Base-by-base conservation (phyloP, 2,113 vertebrate genomes). In the Sinocyclocheilus anshuiensis region DNA sequence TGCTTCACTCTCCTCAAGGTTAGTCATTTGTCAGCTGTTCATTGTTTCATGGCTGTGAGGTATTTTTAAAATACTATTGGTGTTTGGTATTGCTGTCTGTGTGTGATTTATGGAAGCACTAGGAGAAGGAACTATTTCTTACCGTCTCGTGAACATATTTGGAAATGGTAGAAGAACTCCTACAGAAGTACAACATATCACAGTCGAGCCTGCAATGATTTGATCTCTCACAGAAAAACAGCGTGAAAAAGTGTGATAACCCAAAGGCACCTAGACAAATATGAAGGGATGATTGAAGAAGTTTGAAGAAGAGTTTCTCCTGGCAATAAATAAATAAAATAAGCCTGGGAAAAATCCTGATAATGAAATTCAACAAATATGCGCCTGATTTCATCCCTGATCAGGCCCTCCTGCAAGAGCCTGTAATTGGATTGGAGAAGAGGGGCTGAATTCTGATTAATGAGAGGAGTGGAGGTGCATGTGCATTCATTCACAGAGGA, bases 361-460 rank as follows among this genome's bases (percentile, higher is more conserved):
- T 74, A 84, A 74, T 84, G 50, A 84, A 74, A 84, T 74, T 83
- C 50, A 83, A 83, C 67, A 36, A 84, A 84, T 74, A 50, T 7
- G 69, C 13, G 26, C 26, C 81, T 57, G 81, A 74, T 74, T 84
- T 84, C 50, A 10, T 57, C 65, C 50, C 81, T 74, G 81, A 84
- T 84, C 69, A 72, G 69, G 81, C 13, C 53, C 69, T 74, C 33
- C 15, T 24, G 48, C 33, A 74, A 42, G 50, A 84, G 69, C 24
- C 69, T 74, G 50, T 84, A 84, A 84, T 84, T 84, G 81, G 69
- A 74, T 74, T 57, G 81, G 67, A 74, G 67, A 84, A 84, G 81
- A 84, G 69, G 50, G 16, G 29, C 81, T 57, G 50, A 57, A 59
- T 74, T 74, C 13, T 84, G 69, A 84, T 84, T 84, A 84, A 84